phyloP scores from a whole-genome alignment of 2,797 vertebrate species.

The Hephaestus fuliginosus region DNA sequence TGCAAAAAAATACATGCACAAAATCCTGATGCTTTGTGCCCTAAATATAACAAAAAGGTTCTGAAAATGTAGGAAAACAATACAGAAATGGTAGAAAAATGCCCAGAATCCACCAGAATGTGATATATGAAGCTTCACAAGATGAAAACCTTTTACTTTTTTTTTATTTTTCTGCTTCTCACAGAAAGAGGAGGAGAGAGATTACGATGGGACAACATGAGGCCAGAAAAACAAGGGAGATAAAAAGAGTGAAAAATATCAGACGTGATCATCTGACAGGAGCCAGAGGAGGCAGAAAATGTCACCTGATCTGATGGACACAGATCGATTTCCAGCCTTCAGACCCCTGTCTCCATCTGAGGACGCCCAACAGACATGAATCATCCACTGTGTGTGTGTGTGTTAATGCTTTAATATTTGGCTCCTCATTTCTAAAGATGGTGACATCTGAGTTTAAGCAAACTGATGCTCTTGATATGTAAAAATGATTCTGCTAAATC shows the following conservation, averaged over 20 bases:
- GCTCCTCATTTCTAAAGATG: not conserved
- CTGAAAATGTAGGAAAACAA: not conserved
- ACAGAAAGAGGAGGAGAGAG: slow-evolving; percentile 39
- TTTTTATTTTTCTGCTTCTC: slow-evolving; percentile 30
- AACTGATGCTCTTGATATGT: not conserved
- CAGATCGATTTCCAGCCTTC: slow-evolving; percentile 65
- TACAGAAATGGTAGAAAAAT: not conserved
- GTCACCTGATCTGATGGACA: slow-evolving; percentile 72
- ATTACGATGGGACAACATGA: slow-evolving; percentile 37
- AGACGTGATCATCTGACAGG: slow-evolving; percentile 63
- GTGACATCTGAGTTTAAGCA: slow-evolving; percentile 16
- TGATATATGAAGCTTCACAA: not conserved
- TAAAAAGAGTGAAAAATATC: slow-evolving; percentile 50
- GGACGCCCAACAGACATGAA: slow-evolving; percentile 59
- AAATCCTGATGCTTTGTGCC: not conserved
- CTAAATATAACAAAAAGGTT: not conserved
- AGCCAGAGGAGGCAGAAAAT: slow-evolving; percentile 50
- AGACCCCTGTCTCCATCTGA: slow-evolving; percentile 65
- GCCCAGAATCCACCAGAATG: not conserved
- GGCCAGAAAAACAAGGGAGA: slow-evolving; percentile 29
- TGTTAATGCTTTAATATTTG: slow-evolving; percentile 24
- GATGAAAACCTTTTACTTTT: not conserved
- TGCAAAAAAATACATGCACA: not conserved
- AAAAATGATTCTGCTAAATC: not conserved
- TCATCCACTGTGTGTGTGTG: slow-evolving; percentile 43